phyloP scores from a whole-genome alignment of 2,113 vertebrate species.

The Erythrocercus mccallii region DNA sequence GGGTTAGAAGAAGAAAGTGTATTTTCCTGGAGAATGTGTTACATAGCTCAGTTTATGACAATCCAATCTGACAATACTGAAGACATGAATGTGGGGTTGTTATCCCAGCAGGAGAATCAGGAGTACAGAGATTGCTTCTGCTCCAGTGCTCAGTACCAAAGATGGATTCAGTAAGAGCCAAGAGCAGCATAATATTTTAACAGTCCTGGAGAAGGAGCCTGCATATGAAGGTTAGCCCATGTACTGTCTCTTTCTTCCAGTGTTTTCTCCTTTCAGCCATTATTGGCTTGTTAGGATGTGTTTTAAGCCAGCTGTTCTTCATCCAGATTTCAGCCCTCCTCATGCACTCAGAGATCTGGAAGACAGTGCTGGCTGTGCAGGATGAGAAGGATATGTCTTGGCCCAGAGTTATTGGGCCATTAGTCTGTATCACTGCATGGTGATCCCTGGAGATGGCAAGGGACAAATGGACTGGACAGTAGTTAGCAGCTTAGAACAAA shows the following conservation, averaged over 20 bases:
- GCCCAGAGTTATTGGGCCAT: background rate
- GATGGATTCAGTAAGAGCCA: background rate
- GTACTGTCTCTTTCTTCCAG: background rate
- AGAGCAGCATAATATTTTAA: background rate
- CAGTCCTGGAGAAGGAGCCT: background rate
- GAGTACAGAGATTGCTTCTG: background rate
- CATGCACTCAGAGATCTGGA: conserved; percentile 46
- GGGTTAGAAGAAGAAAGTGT: background rate
- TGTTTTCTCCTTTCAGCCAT: conserved; percentile 3
- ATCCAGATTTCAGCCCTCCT: conserved; percentile 43
- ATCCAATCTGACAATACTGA: background rate
- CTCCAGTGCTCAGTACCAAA: background rate
- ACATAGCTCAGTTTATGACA: background rate
- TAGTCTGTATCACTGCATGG: background rate
- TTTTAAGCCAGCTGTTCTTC: conserved; percentile 45
- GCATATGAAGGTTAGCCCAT: background rate
- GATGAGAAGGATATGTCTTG: conserved; percentile 44
- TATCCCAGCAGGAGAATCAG: background rate
- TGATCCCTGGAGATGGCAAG: background rate
- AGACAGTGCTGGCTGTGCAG: conserved; percentile 9
- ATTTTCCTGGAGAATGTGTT: background rate
- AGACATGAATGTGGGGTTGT: background rate
- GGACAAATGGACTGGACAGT: conserved; percentile 18
- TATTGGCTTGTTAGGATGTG: background rate
- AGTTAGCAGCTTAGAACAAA: background rate